Conservation (phyloP, 2,113 vertebrate species). For the Anolis carolinensis region DNA sequence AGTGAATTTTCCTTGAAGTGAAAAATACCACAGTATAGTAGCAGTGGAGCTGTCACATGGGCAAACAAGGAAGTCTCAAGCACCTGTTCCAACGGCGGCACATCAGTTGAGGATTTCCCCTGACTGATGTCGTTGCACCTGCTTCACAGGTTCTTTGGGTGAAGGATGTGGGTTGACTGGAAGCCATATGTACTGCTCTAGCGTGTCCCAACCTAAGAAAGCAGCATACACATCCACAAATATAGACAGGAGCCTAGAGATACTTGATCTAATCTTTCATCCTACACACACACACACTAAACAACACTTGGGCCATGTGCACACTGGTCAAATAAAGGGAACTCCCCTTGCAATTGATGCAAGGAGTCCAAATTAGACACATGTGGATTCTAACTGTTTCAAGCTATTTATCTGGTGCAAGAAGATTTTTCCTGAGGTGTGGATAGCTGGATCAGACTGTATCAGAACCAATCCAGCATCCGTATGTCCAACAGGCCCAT, state of each 20-base stretch:
- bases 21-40: neutral
- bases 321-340: too few species aligned
- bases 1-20: neutral
- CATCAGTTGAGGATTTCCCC: constrained; percentile 66
- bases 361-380: too few species aligned
- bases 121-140: constrained; percentile 73
- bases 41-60: constrained; percentile 18
- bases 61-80: constrained; percentile 21
- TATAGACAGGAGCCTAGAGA: constrained; percentile 49
- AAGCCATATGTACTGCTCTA: constrained; percentile 24
- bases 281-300: too few species aligned
- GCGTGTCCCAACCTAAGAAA: constrained; percentile 53
- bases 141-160: constrained; percentile 52
- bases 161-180: constrained; percentile 76
- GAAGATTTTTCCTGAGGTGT: too few species aligned
- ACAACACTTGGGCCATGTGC: too few species aligned
- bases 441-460: too few species aligned
- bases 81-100: constrained; percentile 75
- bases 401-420: too few species aligned
- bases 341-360: too few species aligned
- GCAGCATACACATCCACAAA: constrained; percentile 40
- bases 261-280: neutral
- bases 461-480: too few species aligned
- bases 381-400: too few species aligned
- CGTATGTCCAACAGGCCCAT: too few species aligned